These are phyloP conservation scores for Catharus fuscescens DNA, from an alignment of 2,113 vertebrate genomes.

Conservation along the genomic window DNA sequence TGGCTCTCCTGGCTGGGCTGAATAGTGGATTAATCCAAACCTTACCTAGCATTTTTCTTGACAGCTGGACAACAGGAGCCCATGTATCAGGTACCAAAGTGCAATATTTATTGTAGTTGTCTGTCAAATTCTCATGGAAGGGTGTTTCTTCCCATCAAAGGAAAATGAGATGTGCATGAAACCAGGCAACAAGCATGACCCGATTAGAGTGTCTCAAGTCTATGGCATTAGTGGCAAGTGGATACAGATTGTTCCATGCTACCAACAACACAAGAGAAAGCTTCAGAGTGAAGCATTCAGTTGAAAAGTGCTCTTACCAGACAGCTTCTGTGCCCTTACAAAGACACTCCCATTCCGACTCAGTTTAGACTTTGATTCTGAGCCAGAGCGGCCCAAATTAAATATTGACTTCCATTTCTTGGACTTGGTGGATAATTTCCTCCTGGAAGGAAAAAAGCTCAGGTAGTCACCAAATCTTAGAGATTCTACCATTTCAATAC, in stretches of 20 bases:
- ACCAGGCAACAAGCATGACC: not conserved
- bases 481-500: not conserved
- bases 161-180: not conserved
- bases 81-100: not conserved
- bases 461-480: not conserved
- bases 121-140: not conserved
- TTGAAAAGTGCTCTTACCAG: conserved; percentile 75
- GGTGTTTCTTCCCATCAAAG: not conserved
- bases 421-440: conserved; percentile 94
- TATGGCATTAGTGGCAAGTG: not conserved
- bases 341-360: conserved; percentile 97
- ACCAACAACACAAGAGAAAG: not conserved
- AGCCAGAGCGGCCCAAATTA: conserved; percentile 90
- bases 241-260: not conserved
- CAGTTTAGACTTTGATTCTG: conserved; percentile 93
- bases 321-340: conserved; percentile 86
- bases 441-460: conserved; percentile 73
- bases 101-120: not conserved
- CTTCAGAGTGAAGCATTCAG: not conserved
- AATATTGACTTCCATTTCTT: conserved; percentile 99
- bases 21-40: not conserved
- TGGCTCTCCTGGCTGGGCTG: not conserved
- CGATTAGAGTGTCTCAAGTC: not conserved
- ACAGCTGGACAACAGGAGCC: not conserved
- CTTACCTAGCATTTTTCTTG: not conserved